phyloP scores from a whole-genome alignment of 2,113 vertebrate genomes.

The Varanus salvator region DNA sequence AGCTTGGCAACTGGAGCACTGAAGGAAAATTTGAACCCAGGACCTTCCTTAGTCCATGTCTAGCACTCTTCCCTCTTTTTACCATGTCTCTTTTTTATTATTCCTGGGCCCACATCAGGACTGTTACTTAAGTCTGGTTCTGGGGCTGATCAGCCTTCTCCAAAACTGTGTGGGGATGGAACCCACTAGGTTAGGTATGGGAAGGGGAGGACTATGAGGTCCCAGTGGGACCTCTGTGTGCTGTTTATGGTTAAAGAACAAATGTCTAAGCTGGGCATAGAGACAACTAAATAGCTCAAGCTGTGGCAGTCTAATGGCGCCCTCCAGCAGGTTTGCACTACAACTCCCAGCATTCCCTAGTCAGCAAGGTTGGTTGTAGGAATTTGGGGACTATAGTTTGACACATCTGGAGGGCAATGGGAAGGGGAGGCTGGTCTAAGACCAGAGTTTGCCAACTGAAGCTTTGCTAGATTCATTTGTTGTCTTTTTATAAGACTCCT shows the following conservation, averaged over 20 bases:
- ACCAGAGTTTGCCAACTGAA: no score
- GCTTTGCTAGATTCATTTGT: not conserved
- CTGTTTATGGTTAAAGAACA: not conserved
- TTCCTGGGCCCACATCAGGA: not conserved
- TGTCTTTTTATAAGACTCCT: not conserved
- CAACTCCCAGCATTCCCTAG: no score
- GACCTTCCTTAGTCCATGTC: not conserved
- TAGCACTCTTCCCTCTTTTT: not conserved
- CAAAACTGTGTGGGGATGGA: not conserved
- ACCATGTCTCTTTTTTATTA: not conserved
- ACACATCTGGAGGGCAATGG: no score
- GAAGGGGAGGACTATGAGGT: not conserved
- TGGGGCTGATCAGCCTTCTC: not conserved
- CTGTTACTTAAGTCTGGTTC: not conserved
- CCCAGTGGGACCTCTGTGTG: not conserved
- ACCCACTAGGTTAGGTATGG: not conserved
- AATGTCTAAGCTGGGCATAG: not conserved
- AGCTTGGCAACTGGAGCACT: not conserved
- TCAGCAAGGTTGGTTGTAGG: no score
- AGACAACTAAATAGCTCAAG: not conserved
- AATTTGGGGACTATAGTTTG: no score
- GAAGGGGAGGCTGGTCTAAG: not conserved
- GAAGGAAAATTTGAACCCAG: not conserved
- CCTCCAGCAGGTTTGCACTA: not conserved
- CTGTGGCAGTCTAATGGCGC: no score